Conservation (phyloP, 1,140 invertebrate species). For the Eciton burchellii region DNA sequence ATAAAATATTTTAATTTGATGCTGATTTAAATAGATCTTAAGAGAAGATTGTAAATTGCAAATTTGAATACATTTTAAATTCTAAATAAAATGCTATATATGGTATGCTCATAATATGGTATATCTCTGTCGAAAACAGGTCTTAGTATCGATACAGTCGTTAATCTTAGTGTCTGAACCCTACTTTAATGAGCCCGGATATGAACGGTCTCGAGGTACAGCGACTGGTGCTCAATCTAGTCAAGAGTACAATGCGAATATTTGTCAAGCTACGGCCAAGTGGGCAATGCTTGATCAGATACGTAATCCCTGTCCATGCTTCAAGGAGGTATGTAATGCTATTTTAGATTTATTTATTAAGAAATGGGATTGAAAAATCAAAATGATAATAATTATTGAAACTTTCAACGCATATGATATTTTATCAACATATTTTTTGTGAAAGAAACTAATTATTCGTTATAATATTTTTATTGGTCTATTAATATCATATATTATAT, state of each 20-base stretch:
- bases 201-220: constrained; percentile 96
- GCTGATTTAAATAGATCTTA: constrained; percentile 12
- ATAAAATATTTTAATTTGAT: background rate
- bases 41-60: background rate
- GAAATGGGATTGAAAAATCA: too few relatives aligned
- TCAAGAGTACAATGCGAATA: constrained; percentile 97
- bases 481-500: constrained; percentile 13
- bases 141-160: constrained; percentile 98
- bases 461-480: too few relatives aligned
- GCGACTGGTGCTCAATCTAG: constrained; percentile 94
- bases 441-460: too few relatives aligned
- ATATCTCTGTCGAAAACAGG: constrained; percentile 85
- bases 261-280: constrained; percentile 96
- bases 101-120: background rate
- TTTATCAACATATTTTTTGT: too few relatives aligned
- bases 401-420: too few relatives aligned
- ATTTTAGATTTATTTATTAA: too few relatives aligned
- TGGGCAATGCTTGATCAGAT: constrained; percentile 99
- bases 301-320: constrained; percentile 95
- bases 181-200: constrained; percentile 99
- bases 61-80: background rate
- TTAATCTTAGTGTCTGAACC: constrained; percentile 98
- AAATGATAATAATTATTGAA: too few relatives aligned
- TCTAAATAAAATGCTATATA: background rate
- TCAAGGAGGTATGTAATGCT: constrained; percentile 90